Conservation (phyloP, 2,113 vertebrate genomes). For the Nothobranchius furzeri region DNA sequence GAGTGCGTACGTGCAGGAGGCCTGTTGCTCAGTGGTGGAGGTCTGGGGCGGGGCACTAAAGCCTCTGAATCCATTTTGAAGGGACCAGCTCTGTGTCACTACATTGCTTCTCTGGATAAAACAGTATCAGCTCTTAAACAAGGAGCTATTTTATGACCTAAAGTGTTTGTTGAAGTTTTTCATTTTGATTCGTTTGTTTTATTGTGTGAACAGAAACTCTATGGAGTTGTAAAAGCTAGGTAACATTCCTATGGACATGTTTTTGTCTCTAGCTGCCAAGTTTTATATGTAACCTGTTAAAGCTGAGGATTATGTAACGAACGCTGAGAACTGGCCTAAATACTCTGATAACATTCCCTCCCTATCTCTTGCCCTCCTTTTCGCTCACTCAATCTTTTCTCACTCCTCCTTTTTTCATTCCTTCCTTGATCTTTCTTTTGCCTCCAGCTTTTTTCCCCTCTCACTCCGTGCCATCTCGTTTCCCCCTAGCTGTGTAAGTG, state of each 20-base stretch:
- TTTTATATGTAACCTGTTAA: slow-evolving; percentile 68
- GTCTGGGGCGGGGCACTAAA: slow-evolving; percentile 41
- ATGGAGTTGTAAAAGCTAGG: background rate
- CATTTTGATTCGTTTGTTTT: too few species aligned
- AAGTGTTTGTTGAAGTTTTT: too few species aligned
- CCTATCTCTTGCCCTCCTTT: slow-evolving; percentile 27
- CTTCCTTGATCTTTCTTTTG: slow-evolving; percentile 25
- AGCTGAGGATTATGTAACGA: slow-evolving; percentile 71
- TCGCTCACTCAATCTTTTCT: slow-evolving; percentile 21
- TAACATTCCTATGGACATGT: slow-evolving; percentile 42
- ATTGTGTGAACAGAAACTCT: background rate
- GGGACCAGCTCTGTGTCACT: slow-evolving; percentile 43
- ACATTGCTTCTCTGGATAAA: slow-evolving; percentile 45
- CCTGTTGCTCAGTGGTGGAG: slow-evolving; percentile 61
- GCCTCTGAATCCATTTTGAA: slow-evolving; percentile 49
- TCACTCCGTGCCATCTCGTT: slow-evolving; percentile 9
- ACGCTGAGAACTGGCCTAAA: slow-evolving; percentile 67
- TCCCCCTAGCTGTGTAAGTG: slow-evolving; percentile 57
- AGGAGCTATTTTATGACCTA: background rate
- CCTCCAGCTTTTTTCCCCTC: slow-evolving; percentile 3
- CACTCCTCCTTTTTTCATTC: slow-evolving; percentile 21
- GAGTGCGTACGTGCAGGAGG: slow-evolving; percentile 68
- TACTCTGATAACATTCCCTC: slow-evolving; percentile 59
- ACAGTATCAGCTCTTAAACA: background rate
- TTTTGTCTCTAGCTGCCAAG: slow-evolving; percentile 50